Evolutionary conservation across 2,888 invertebrate species (phyloP), one percentile per base, ranked within the genome.

Genomic region (Eristalis intricaria): DNA sequence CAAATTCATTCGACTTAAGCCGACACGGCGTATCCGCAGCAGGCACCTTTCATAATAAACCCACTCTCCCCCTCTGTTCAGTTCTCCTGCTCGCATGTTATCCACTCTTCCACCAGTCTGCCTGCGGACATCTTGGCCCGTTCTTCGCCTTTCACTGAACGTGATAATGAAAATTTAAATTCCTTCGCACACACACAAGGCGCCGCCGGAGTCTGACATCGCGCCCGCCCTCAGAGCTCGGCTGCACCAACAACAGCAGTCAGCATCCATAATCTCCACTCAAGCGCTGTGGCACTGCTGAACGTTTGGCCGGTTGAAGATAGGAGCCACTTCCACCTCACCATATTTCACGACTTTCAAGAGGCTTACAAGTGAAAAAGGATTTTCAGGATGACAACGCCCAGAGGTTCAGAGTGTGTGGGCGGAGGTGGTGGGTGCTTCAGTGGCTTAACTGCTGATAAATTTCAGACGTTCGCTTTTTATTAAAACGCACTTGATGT

Each of bases 391-490:
- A 50, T 50, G 50, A 50, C 50, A 50, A 50, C 50, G 50, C 50
- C 50, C 50, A 19, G 26, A 26, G 50, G 50, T 8, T 38, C 13
- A 38, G 11, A 11, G 10, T 32, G 32, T 32, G 32, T 4, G 5
- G 32, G 32, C 11, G 35, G 35, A 11, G 35, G 4, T 7, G 8
- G 38, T 13, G 38, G 1, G 2, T 10, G 38, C n/a, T n/a, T n/a
- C n/a, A n/a, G 10, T 11, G 23, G 61, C 58, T 65, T 70, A 58
- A 8, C 71, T 68, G 81, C 63, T 81, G 71, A 81, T 85, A 85
- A 85, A 85, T 81, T 76, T 76, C 26, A 76, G 66, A 71, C 81
- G 80, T 84, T 38, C 65, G 79, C 65, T 74, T 80, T 84, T 84
- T 80, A 84, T 80, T 76, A 75, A 80, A 80, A 75, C 75, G 80